These are phyloP conservation scores for Xylota segnis DNA, from an alignment of 2,888 invertebrate genomes.

Conservation along the genomic window DNA sequence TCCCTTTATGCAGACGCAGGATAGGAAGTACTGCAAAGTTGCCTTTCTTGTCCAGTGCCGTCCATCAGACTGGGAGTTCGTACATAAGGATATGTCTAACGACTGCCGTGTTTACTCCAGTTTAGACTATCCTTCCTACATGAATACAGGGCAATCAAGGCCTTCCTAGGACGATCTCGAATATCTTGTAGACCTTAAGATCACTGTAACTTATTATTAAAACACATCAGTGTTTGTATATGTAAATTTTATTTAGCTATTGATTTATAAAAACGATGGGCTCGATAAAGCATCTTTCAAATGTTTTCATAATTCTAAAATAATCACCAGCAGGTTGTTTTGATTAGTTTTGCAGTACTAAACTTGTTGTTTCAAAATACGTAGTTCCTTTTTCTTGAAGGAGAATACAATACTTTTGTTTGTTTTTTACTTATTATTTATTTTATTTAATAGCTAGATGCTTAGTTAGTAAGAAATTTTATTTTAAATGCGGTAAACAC, in stretches of 20 bases:
- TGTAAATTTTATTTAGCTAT: conserved; percentile 67
- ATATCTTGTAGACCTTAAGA: too few relatives aligned
- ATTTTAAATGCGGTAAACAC: neutral
- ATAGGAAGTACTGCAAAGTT: too few relatives aligned
- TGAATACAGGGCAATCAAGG: too few relatives aligned
- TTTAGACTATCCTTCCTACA: too few relatives aligned
- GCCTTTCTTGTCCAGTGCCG: too few relatives aligned
- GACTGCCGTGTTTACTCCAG: too few relatives aligned
- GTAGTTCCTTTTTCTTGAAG: neutral
- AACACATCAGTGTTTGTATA: conserved; percentile 8
- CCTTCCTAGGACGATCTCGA: too few relatives aligned
- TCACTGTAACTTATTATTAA: neutral
- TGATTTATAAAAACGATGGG: conserved; percentile 53
- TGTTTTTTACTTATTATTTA: neutral
- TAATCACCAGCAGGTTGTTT: conserved; percentile 28
- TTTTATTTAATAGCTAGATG: neutral
- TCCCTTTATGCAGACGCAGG: too few relatives aligned
- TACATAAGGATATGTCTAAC: too few relatives aligned
- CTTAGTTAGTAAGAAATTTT: neutral
- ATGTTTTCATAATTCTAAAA: conserved; percentile 11
- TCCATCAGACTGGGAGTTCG: too few relatives aligned
- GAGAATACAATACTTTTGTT: neutral
- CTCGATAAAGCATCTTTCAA: conserved; percentile 35
- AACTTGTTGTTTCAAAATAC: neutral
- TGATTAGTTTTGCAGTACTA: conserved; percentile 20